Evolutionary conservation across 2,113 vertebrate species (phyloP).

Genomic region (Chinchilla lanigera): DNA sequence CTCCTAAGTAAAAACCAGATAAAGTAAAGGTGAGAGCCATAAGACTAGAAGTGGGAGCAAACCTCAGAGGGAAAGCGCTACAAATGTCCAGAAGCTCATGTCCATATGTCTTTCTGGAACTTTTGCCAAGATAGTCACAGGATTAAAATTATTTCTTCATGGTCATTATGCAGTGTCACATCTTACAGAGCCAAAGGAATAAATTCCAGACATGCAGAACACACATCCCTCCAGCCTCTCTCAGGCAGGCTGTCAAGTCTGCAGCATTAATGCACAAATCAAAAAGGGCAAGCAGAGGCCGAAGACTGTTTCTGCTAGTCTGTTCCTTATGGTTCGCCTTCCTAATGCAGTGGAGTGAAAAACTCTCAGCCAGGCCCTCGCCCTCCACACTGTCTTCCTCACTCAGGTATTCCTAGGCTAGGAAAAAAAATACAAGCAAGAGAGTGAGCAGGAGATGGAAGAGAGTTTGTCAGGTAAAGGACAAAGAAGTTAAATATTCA

Average conservation of each 20-base stretch:
- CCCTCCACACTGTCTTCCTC: background rate
- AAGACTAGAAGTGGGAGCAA: background rate
- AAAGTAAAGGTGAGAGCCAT: conserved; percentile 17
- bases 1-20: conserved; percentile 45
- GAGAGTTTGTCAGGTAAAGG: background rate
- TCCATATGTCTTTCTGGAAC: conserved; percentile 77
- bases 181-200: conserved; percentile 76
- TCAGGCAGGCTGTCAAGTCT: conserved; percentile 67
- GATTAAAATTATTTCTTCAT: conserved; percentile 67
- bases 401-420: background rate
- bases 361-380: background rate
- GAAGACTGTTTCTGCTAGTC: conserved; percentile 39
- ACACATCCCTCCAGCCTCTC: conserved; percentile 42
- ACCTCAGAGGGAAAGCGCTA: background rate
- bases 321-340: background rate
- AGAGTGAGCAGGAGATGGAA: background rate
- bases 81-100: conserved; percentile 59
- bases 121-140: conserved; percentile 69
- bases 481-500: background rate
- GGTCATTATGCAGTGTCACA: conserved; percentile 77
- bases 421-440: background rate
- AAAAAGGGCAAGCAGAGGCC: conserved; percentile 28
- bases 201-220: conserved; percentile 74
- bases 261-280: conserved; percentile 29
- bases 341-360: background rate